Percentiles rank a stretch among this genome's conserved stretches.
Conservation (phyloP, 37 sponge, comb jelly and placozoan genomes). For the Halisarca cf. caerulea region DNA sequence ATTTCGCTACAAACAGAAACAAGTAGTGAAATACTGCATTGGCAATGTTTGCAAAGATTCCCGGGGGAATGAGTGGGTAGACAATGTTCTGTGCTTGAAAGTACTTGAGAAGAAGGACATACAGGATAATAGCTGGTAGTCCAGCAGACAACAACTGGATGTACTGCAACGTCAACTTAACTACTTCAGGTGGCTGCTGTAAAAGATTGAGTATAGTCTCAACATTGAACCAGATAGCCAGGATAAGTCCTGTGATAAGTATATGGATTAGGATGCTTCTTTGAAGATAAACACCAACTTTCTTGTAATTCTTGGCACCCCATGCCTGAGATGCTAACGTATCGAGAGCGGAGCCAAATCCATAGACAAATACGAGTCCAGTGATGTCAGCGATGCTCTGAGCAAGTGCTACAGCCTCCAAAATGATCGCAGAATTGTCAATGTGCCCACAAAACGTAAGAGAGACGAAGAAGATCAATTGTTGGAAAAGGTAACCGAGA, state of each 20-base stretch:
- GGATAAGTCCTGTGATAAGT: conserved; percentile 15
- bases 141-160: background rate
- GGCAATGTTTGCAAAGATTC: background rate
- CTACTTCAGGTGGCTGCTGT: conserved; percentile 55
- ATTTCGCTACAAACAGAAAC: conserved; percentile 34
- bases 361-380: background rate
- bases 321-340: conserved; percentile 51
- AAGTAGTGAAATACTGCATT: conserved; percentile 36
- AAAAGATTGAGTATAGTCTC: conserved; percentile 59
- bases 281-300: conserved; percentile 66
- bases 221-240: conserved; percentile 49
- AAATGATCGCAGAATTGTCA: background rate
- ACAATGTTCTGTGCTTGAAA: conserved; percentile 67
- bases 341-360: background rate
- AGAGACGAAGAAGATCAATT: conserved; percentile 22
- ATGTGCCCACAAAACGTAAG: background rate
- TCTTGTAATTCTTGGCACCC: conserved; percentile 68
- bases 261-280: conserved; percentile 49
- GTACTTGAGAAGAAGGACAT: conserved; percentile 50
- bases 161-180: conserved; percentile 9
- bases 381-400: conserved; percentile 2
- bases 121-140: conserved; percentile 17
- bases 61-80: conserved; percentile 41
- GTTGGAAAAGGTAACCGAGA: conserved; percentile 9
- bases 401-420: conserved; percentile 1